Evolutionary conservation across 2,888 invertebrate genomes (phyloP).

Genomic region (Noctua janthe): DNA sequence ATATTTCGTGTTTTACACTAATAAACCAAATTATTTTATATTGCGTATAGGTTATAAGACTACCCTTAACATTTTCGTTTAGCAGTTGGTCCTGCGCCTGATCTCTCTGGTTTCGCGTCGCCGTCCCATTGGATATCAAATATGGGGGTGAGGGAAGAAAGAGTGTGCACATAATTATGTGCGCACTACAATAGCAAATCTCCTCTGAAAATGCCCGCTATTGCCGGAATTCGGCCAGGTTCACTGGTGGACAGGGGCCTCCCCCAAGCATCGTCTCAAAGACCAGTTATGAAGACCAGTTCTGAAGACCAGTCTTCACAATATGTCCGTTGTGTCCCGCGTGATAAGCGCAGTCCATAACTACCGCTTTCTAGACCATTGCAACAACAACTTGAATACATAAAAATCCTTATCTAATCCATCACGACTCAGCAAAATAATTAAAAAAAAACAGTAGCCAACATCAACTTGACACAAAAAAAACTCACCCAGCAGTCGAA

Average conservation of each 20-base stretch:
- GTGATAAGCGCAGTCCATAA: not conserved
- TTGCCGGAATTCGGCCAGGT: not conserved
- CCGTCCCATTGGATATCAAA: not conserved
- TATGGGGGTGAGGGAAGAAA: not conserved
- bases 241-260: not conserved
- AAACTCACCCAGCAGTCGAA: conserved; percentile 25
- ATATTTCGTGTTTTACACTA: too few relatives aligned
- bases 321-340: not conserved
- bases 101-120: not conserved
- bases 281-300: not conserved
- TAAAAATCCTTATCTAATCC: conserved; percentile 3
- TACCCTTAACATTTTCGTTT: not conserved
- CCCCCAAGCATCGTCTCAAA: not conserved
- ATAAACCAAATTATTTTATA: too few relatives aligned
- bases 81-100: not conserved
- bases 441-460: conserved; percentile 41
- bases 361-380: not conserved
- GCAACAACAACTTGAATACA: not conserved
- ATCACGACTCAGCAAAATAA: conserved; percentile 17
- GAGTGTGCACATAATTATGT: not conserved
- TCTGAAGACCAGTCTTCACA: not conserved
- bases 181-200: not conserved
- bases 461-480: conserved; percentile 16
- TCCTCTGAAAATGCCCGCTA: not conserved
- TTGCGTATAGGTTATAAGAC: too few relatives aligned